Evolutionary conservation across 2,797 vertebrate genomes (phyloP).

Genomic region (Sebastes oblongus): DNA sequence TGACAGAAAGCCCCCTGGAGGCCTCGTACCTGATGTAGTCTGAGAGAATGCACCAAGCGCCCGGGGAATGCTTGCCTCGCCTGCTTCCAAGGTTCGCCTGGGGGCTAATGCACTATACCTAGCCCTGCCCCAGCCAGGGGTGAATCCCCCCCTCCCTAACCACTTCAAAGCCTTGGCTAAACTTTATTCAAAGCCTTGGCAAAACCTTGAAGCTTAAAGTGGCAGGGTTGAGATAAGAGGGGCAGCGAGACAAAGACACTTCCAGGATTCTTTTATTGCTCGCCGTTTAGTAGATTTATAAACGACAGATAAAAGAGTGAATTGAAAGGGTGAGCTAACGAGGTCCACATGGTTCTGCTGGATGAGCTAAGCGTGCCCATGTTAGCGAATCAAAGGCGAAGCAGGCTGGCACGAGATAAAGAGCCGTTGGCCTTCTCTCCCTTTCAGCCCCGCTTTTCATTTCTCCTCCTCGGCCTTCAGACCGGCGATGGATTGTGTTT

Average conservation of each 20-base stretch:
- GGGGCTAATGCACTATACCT: constrained; percentile 9
- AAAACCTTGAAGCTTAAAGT: constrained; percentile 29
- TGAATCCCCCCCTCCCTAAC: background rate
- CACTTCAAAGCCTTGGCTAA: constrained; percentile 60
- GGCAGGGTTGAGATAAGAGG: constrained; percentile 48
- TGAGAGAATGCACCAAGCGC: constrained; percentile 41
- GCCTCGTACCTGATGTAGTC: constrained; percentile 39
- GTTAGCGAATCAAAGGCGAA: constrained; percentile 66
- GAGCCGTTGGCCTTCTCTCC: constrained; percentile 26
- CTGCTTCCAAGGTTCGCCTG: constrained; percentile 29
- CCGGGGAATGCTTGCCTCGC: constrained; percentile 27
- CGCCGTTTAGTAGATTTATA: constrained; percentile 47
- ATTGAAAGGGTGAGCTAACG: constrained; percentile 65
- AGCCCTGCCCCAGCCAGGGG: background rate
- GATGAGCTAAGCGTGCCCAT: constrained; percentile 70
- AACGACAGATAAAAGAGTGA: constrained; percentile 58
- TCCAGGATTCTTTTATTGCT: constrained; percentile 44
- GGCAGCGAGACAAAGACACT: constrained; percentile 29
- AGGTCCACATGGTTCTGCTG: constrained; percentile 67
- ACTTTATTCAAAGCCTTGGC: constrained; percentile 45
- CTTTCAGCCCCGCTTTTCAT: constrained; percentile 33
- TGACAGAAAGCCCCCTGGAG: constrained; percentile 24
- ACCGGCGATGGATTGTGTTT: constrained; percentile 69
- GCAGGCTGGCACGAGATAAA: constrained; percentile 79
- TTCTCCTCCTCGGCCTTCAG: constrained; percentile 45